phyloP scores from a whole-genome alignment of 1,140 invertebrate genomes.

The Trachymyrmex septentrionalis region DNA sequence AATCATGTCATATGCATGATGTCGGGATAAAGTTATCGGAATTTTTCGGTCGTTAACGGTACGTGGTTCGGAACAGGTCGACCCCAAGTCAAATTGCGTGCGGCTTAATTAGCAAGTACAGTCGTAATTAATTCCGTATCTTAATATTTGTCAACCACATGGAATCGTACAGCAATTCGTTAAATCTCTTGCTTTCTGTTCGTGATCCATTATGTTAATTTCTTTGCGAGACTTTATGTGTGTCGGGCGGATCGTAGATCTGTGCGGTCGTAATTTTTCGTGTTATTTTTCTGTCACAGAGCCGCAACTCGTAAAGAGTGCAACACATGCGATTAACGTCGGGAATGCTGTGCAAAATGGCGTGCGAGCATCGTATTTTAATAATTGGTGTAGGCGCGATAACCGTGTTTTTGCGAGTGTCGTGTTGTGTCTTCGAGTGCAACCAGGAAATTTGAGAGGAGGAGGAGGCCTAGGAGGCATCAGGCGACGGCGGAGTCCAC shows the following conservation, averaged over 20 bases:
- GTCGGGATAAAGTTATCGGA: neutral
- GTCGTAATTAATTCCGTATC: neutral
- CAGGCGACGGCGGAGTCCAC: neutral
- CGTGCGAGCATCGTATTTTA: neutral
- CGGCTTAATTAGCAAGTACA: constrained; percentile 21
- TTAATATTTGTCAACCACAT: constrained; percentile 19
- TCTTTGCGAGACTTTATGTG: neutral
- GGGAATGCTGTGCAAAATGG: neutral
- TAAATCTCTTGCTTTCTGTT: neutral
- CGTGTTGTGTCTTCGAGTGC: neutral
- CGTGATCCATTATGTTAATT: constrained; percentile 5
- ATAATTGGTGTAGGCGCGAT: constrained; percentile 1
- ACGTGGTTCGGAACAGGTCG: neutral
- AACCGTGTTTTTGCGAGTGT: neutral
- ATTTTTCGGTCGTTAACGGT: constrained; percentile 19
- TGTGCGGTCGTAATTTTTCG: constrained; percentile 9
- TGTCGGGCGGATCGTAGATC: constrained; percentile 4
- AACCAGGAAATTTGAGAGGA: neutral
- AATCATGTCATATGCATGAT: neutral
- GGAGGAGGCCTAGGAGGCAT: constrained; percentile 3
- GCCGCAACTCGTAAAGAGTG: neutral
- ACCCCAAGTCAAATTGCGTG: neutral
- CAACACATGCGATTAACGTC: constrained; percentile 11
- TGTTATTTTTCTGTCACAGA: neutral
- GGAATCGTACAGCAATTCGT: neutral